Evolutionary conservation across 2,888 invertebrate genomes (phyloP).

Genomic region (Ptychoptera albimana): DNA sequence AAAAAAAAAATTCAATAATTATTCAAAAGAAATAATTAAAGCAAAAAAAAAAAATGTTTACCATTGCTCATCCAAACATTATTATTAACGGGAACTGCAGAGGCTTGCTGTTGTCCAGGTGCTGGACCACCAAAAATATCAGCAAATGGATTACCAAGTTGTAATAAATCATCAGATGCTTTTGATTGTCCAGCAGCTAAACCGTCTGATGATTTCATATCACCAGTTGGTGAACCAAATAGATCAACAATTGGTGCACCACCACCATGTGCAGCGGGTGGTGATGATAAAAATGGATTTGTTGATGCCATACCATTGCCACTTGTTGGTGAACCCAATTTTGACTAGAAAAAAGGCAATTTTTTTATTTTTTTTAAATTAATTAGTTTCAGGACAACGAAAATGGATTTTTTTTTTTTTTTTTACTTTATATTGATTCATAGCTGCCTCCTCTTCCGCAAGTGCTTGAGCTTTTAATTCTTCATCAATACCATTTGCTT

Average conservation of each 20-base stretch:
- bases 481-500: conserved; percentile 69
- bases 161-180: conserved; percentile 78
- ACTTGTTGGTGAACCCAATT: conserved; percentile 62
- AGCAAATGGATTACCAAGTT: conserved; percentile 83
- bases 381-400: neutral
- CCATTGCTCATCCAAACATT: conserved; percentile 35
- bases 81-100: conserved; percentile 23
- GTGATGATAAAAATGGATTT: conserved; percentile 73
- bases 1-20: conserved; percentile 9
- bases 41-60: conserved; percentile 15
- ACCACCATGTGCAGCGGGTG: conserved; percentile 34
- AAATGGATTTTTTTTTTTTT: neutral
- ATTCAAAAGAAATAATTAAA: neutral
- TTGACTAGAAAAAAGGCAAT: conserved; percentile 36
- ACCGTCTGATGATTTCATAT: conserved; percentile 23
- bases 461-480: conserved; percentile 69
- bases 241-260: conserved; percentile 59
- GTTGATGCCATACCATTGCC: conserved; percentile 39
- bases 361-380: conserved; percentile 2
- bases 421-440: conserved; percentile 85
- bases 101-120: conserved; percentile 17
- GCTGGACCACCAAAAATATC: conserved; percentile 54
- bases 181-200: conserved; percentile 33
- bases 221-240: conserved; percentile 45
- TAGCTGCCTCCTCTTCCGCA: conserved; percentile 91